phyloP scores from a whole-genome alignment of 1,140 invertebrate genomes.

The Belonocnema kinseyi region DNA sequence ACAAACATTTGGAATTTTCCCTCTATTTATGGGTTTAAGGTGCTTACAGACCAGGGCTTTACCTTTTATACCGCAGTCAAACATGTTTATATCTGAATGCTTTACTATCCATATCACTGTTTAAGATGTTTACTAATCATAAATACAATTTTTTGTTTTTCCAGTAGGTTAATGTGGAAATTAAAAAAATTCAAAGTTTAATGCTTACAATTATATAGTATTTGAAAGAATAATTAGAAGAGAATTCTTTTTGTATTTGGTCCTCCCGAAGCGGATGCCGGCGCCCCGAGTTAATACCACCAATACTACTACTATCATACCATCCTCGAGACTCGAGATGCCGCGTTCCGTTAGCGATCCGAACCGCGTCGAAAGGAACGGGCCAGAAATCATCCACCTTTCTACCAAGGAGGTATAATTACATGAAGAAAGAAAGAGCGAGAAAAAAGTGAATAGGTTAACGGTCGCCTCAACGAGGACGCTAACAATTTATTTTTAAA shows the following conservation, averaged over 20 bases:
- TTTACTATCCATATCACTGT: too few species aligned
- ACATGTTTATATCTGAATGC: too few species aligned
- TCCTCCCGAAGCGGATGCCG: constrained; percentile 5
- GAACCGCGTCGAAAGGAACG: constrained; percentile 24
- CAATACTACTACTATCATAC: neutral
- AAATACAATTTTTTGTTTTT: too few species aligned
- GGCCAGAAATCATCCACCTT: constrained; percentile 22
- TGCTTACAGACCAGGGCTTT: too few species aligned
- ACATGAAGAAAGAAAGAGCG: neutral
- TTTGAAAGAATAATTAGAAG: constrained; percentile 17
- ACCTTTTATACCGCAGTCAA: too few species aligned
- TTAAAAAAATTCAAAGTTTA: too few species aligned
- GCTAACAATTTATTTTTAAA: neutral
- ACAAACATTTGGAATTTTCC: too few species aligned
- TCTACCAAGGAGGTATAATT: neutral
- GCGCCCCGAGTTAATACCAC: constrained; percentile 10
- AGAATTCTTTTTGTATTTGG: neutral
- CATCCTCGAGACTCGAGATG: neutral
- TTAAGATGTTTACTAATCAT: too few species aligned
- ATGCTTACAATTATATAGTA: neutral
- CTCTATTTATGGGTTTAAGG: too few species aligned
- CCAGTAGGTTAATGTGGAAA: neutral
- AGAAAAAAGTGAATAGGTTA: constrained; percentile 15
- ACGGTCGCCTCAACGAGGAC: constrained; percentile 9
- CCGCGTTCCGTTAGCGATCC: constrained; percentile 1